phyloP scores from a whole-genome alignment of 2,797 vertebrate genomes.

The Oreochromis grahami region DNA sequence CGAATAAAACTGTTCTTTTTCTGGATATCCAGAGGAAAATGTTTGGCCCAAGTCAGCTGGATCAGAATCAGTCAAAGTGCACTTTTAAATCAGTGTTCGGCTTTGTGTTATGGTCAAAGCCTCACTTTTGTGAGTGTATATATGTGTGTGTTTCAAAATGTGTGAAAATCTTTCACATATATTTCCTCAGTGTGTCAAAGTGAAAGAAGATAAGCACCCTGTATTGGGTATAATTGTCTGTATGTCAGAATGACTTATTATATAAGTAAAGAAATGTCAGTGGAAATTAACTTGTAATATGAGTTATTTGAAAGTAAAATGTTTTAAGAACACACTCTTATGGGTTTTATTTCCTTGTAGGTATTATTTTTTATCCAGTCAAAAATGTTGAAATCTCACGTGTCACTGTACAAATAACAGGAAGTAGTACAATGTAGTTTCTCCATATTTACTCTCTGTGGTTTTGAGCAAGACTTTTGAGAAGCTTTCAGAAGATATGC shows the following conservation, averaged over 20 bases:
- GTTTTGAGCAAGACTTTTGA: not conserved
- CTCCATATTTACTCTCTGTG: not conserved
- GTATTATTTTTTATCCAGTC: not conserved
- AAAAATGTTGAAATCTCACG: not conserved
- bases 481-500: not conserved
- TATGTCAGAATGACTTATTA: not conserved
- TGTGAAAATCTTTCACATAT: accelerated
- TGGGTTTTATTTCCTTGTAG: not conserved
- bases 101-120: not conserved
- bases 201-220: not conserved
- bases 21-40: not conserved
- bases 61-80: not conserved
- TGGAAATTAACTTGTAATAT: not conserved
- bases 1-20: accelerated
- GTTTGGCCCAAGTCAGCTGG: accelerated
- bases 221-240: not conserved
- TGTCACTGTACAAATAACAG: not conserved
- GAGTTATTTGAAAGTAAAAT: not conserved
- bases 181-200: accelerated
- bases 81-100: accelerated
- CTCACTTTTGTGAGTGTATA: not conserved
- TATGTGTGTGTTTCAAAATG: accelerated
- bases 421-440: not conserved
- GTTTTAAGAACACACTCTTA: not conserved
- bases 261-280: not conserved